A percentile compares a stretch with the other conserved stretches of the same genome.
phyloP scores from a whole-genome alignment of 2,888 invertebrate genomes.

The Auanema sp. region DNA sequence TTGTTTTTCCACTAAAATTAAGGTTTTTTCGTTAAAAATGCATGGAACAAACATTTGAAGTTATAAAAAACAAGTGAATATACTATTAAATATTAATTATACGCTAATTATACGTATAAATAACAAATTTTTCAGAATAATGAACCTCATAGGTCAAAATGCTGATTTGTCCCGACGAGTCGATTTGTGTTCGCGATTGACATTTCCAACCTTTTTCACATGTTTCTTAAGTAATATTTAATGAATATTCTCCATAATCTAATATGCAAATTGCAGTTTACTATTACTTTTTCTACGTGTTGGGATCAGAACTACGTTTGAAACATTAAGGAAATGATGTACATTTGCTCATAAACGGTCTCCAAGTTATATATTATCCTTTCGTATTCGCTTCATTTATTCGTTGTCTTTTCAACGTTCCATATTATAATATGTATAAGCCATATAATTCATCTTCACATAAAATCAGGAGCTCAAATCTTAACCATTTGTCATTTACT shows the following conservation, averaged over 20 bases:
- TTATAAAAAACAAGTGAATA: neutral
- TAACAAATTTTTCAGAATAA: constrained; percentile 6
- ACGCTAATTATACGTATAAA: neutral
- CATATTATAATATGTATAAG: no score
- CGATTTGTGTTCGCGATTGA: constrained; percentile 54
- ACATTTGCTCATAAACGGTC: no score
- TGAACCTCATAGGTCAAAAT: constrained; percentile 21
- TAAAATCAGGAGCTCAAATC: no score
- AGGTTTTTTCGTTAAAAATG: neutral
- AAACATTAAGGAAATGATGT: no score
- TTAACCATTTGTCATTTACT: no score
- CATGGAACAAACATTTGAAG: neutral
- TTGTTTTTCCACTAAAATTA: neutral
- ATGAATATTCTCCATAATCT: neutral
- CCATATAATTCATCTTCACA: no score
- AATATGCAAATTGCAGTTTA: constrained; percentile 46
- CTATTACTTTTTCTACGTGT: constrained; percentile 57
- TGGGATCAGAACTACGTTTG: no score
- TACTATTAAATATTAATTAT: constrained; percentile 18
- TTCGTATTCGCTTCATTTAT: no score
- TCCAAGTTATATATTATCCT: no score
- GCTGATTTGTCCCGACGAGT: constrained; percentile 58
- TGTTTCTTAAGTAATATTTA: constrained; percentile 42
- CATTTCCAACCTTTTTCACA: constrained; percentile 50
- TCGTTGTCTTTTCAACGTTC: no score